These are phyloP conservation scores for Taenioides sp. DNA, from an alignment of 2,797 vertebrate genomes.

Conservation along the genomic window DNA sequence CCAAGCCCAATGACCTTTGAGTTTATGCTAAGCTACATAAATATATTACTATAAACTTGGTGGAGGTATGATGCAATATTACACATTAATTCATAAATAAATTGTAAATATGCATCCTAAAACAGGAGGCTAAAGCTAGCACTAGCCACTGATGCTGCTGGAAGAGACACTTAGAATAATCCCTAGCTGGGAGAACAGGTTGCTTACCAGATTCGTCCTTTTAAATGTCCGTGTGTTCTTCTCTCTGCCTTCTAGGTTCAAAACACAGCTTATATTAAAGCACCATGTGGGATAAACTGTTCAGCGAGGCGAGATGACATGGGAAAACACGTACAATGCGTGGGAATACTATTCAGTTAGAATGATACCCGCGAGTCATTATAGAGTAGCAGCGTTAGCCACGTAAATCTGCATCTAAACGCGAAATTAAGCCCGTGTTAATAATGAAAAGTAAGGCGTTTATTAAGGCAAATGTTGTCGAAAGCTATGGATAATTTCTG, in stretches of 20 bases:
- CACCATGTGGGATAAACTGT: slow-evolving; percentile 24
- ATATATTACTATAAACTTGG: background rate
- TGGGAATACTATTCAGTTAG: slow-evolving; percentile 9
- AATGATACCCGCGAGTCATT: slow-evolving; percentile 24
- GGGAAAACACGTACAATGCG: slow-evolving; percentile 1
- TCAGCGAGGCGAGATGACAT: background rate
- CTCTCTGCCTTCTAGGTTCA: slow-evolving; percentile 22
- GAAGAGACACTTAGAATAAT: slow-evolving; percentile 36
- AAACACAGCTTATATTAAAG: slow-evolving; percentile 20
- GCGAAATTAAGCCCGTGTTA: slow-evolving; percentile 6
- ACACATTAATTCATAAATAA: background rate
- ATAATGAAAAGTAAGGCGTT: slow-evolving; percentile 18
- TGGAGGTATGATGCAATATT: background rate
- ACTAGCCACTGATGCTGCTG: background rate
- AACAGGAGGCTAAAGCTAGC: slow-evolving; percentile 4
- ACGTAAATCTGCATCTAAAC: slow-evolving; percentile 22
- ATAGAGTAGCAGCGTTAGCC: slow-evolving; percentile 36
- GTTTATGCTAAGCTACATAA: background rate
- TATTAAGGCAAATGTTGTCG: slow-evolving; percentile 21
- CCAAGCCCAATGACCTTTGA: background rate
- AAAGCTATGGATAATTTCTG: background rate
- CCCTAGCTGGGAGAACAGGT: slow-evolving; percentile 47
- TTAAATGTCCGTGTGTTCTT: slow-evolving; percentile 27
- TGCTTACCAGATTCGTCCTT: slow-evolving; percentile 67
- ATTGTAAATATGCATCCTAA: background rate